A percentile compares a stretch with the other conserved stretches of the same genome.
Evolutionary conservation across 2,888 invertebrate species (phyloP).

Genomic region (Drosophila bunnanda): DNA sequence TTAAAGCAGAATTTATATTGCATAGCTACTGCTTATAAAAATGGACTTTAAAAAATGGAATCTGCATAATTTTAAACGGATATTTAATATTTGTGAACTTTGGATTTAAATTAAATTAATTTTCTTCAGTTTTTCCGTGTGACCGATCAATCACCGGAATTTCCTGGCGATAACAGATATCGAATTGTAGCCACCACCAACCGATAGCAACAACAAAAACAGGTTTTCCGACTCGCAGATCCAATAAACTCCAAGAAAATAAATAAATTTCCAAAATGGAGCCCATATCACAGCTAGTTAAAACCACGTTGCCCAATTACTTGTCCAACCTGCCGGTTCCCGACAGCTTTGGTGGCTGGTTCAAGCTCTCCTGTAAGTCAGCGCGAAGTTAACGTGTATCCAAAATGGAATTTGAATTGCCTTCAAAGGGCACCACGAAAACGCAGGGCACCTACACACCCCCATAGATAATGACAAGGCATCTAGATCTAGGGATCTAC

Average conservation of each 20-base stretch:
- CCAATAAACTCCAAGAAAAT: neutral
- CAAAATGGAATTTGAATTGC: conserved; percentile 32
- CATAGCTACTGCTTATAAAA: too few relatives aligned
- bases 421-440: conserved; percentile 34
- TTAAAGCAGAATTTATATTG: too few relatives aligned
- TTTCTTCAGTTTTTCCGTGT: neutral
- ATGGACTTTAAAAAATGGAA: too few relatives aligned
- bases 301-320: conserved; percentile 93
- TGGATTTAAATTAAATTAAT: too few relatives aligned
- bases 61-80: too few relatives aligned
- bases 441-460: too few relatives aligned
- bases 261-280: conserved; percentile 87
- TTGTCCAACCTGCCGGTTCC: conserved; percentile 93
- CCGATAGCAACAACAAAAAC: conserved; percentile 45
- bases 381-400: conserved; percentile 76
- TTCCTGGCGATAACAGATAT: neutral
- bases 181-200: conserved; percentile 1
- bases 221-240: conserved; percentile 19
- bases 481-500: conserved; percentile 4
- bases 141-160: neutral
- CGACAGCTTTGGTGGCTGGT: conserved; percentile 93
- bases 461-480: conserved; percentile 14
- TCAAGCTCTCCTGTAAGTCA: conserved; percentile 91
- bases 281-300: conserved; percentile 90
- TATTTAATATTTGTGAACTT: too few relatives aligned